phyloP scores from a whole-genome alignment of 1,140 invertebrate species.

The Lerema accius region DNA sequence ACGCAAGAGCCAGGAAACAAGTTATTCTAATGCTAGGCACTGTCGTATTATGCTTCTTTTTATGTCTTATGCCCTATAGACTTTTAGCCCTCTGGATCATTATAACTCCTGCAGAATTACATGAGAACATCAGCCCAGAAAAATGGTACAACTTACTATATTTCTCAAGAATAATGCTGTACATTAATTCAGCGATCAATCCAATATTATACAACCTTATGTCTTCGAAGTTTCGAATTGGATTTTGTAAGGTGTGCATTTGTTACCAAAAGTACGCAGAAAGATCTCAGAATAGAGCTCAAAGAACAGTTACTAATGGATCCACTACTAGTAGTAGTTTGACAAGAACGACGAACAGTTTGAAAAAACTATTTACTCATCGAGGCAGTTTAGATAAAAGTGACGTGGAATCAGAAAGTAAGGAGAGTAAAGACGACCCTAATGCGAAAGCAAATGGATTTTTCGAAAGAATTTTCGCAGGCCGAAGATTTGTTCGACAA shows the following conservation, averaged over 20 bases:
- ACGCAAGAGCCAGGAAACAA: conserved; percentile 86
- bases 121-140: conserved; percentile 86
- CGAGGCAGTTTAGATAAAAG: conserved; percentile 76
- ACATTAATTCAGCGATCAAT: conserved; percentile 93
- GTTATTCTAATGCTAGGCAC: conserved; percentile 92
- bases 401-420: conserved; percentile 59
- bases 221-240: conserved; percentile 92
- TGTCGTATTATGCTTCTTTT: conserved; percentile 93
- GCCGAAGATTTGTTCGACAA: conserved; percentile 68
- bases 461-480: conserved; percentile 67
- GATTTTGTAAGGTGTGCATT: conserved; percentile 87
- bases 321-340: conserved; percentile 82
- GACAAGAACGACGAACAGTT: conserved; percentile 73
- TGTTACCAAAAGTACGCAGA: conserved; percentile 71
- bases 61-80: conserved; percentile 93
- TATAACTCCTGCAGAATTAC: conserved; percentile 84
- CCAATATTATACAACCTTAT: conserved; percentile 93
- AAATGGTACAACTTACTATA: conserved; percentile 91
- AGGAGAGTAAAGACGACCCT: conserved; percentile 51
- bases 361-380: conserved; percentile 76
- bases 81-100: conserved; percentile 92
- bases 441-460: conserved; percentile 50
- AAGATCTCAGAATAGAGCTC: conserved; percentile 56
- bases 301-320: conserved; percentile 79
- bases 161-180: conserved; percentile 93